phyloP scores from a whole-genome alignment of 2,888 invertebrate species.

The Pachycephus smyrnensis region DNA sequence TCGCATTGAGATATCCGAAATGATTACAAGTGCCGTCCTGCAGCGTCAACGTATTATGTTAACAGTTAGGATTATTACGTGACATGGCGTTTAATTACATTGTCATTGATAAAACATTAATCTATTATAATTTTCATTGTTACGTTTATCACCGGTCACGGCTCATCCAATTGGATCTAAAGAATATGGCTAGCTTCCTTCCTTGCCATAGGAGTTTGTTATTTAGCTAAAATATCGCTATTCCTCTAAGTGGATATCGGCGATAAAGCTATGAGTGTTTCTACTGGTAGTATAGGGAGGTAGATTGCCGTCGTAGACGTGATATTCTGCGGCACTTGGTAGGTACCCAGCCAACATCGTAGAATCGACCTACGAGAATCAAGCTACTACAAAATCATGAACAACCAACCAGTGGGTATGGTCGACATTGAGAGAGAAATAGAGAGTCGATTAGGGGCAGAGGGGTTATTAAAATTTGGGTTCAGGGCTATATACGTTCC shows the following conservation, averaged over 20 bases:
- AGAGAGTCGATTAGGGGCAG: too few species aligned
- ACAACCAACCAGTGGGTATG: too few species aligned
- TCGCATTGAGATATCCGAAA: not conserved
- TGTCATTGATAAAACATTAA: not conserved
- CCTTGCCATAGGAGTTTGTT: too few species aligned
- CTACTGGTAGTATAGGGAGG: conserved; percentile 35
- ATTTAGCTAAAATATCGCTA: not conserved
- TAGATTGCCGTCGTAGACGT: conserved; percentile 39
- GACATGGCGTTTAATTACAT: not conserved
- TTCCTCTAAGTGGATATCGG: not conserved
- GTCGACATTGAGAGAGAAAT: too few species aligned
- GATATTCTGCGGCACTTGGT: conserved; percentile 2
- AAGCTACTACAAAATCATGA: too few species aligned
- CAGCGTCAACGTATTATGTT: not conserved
- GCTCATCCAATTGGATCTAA: too few species aligned
- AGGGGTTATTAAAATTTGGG: too few species aligned
- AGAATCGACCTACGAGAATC: too few species aligned
- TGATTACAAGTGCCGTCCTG: conserved; percentile 4
- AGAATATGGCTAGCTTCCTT: too few species aligned
- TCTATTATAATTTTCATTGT: not conserved
- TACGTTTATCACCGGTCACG: not conserved
- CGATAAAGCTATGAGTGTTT: conserved; percentile 6
- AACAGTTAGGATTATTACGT: not conserved
- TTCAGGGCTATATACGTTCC: too few species aligned
- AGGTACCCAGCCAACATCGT: too few species aligned